Conservation (phyloP, 2,113 vertebrate species). For the Clarias macrocephalus region DNA sequence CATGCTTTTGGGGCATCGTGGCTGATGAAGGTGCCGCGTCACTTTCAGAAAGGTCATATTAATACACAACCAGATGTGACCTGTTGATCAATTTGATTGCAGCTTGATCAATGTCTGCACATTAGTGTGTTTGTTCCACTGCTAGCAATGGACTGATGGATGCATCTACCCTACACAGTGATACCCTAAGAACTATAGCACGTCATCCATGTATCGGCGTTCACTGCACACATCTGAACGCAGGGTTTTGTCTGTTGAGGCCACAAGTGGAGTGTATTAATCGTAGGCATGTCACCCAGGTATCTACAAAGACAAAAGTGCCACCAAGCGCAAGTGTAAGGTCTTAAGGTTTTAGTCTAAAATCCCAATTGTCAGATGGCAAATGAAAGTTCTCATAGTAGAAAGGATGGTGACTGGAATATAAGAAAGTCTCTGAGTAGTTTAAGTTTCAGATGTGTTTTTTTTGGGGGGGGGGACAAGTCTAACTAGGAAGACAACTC, state of each 20-base stretch:
- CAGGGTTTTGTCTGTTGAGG: background rate
- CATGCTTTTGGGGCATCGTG: background rate
- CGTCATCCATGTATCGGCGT: background rate
- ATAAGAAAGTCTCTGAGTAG: background rate
- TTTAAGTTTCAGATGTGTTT: background rate
- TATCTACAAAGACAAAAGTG: background rate
- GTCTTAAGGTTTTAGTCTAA: background rate
- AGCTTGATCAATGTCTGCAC: background rate
- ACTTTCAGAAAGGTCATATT: background rate
- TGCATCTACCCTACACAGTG: background rate
- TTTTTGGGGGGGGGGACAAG: background rate
- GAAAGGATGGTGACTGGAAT: background rate
- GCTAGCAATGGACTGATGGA: background rate
- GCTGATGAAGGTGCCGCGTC: background rate
- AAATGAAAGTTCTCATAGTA: background rate
- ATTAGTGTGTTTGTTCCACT: background rate
- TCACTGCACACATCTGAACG: background rate
- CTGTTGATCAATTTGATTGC: background rate
- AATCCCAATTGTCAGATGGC: background rate
- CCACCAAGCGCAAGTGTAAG: background rate
- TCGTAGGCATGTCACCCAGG: background rate
- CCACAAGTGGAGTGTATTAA: background rate
- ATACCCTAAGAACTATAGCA: background rate
- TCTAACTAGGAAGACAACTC: background rate
- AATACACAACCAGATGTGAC: background rate